Percentiles rank a stretch among this genome's conserved stretches.
phyloP scores from a whole-genome alignment of 2,113 vertebrate species.

The Neoarius graeffei region DNA sequence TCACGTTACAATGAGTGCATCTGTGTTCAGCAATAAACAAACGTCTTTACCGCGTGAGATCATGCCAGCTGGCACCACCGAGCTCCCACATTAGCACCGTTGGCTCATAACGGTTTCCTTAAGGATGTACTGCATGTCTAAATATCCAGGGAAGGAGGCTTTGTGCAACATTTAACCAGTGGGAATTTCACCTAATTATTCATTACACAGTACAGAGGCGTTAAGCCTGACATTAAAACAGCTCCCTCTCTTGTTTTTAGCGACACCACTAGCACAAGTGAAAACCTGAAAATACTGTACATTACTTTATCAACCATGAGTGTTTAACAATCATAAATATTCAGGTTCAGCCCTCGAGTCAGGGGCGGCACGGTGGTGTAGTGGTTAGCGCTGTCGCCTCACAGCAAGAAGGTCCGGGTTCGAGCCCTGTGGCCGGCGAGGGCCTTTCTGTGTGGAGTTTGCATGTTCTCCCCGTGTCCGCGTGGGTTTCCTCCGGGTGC shows the following conservation, averaged over 20 bases:
- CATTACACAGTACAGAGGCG: background rate
- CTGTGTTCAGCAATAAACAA: background rate
- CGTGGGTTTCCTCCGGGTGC: too few species aligned
- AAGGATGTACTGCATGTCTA: background rate
- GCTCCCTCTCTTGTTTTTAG: background rate
- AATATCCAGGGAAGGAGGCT: background rate
- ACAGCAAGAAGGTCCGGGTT: too few species aligned
- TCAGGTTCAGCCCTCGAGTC: slow-evolving; percentile 4
- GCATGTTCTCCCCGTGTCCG: too few species aligned
- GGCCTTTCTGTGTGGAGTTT: too few species aligned
- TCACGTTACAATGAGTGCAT: background rate
- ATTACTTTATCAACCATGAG: slow-evolving; percentile 26
- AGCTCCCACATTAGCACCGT: background rate
- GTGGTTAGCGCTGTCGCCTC: too few species aligned
- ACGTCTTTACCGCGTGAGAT: background rate
- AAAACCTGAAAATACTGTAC: slow-evolving; percentile 21
- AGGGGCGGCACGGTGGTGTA: too few species aligned
- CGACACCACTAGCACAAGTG: background rate
- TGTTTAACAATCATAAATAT: slow-evolving; percentile 40
- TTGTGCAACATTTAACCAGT: background rate
- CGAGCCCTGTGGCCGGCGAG: too few species aligned
- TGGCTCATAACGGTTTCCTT: background rate
- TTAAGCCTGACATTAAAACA: background rate
- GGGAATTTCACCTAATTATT: background rate
- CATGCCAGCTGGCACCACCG: background rate